A percentile compares a stretch with the other conserved stretches of the same genome.
Conservation (phyloP, 2,113 vertebrate genomes). For the Rhinopithecus roxellana region DNA sequence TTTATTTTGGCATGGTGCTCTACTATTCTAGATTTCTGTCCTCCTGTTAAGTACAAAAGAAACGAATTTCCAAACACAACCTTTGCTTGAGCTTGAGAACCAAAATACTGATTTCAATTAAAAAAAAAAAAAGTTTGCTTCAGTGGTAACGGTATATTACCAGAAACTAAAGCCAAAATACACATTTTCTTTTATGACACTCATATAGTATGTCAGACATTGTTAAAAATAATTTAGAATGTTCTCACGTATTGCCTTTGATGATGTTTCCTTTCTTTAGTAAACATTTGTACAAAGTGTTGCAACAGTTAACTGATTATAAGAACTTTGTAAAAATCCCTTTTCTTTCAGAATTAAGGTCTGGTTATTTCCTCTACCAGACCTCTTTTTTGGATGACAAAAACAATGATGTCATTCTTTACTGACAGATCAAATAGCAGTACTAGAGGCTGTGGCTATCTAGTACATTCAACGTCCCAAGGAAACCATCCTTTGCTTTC, state of each 20-base stretch:
- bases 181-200: background rate
- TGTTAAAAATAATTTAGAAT: slow-evolving; percentile 44
- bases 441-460: background rate
- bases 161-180: slow-evolving; percentile 22
- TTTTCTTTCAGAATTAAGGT: background rate
- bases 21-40: background rate
- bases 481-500: background rate
- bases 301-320: background rate
- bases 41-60: background rate
- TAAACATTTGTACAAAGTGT: slow-evolving; percentile 41
- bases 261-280: slow-evolving; percentile 22
- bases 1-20: background rate
- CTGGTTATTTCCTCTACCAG: background rate
- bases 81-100: background rate
- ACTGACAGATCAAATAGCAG: background rate
- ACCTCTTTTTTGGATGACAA: background rate
- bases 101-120: slow-evolving; percentile 26
- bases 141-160: background rate
- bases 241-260: slow-evolving; percentile 8
- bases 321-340: background rate
- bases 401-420: background rate
- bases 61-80: slow-evolving; percentile 7
- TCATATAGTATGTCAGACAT: background rate
- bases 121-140: slow-evolving; percentile 30
- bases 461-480: background rate